Base-by-base conservation (phyloP, 2,113 vertebrate species). In the Helogale parvula region DNA sequence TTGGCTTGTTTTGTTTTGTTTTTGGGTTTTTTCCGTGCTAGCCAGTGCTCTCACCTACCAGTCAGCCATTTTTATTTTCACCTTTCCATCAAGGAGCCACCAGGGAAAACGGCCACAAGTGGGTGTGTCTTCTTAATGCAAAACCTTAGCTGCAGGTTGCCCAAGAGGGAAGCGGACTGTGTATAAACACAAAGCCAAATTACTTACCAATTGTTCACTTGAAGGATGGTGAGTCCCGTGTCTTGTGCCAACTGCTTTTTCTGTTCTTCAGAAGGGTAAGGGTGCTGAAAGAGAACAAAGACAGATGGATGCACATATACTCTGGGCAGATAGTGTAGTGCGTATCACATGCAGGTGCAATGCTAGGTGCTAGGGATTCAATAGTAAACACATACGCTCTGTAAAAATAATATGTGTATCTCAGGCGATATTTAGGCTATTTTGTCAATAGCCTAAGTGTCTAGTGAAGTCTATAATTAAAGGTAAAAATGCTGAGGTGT, bases 211-310 rank as follows among this genome's bases (percentile, higher is more conserved):
- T 99, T 99, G 99, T 99, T 99, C 99, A 99, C 99, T 99, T 99
- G 99, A 99, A 99, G 99, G 99, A 99, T 99, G 98, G 99, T 99
- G 98, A 99, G 99, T 97, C 99, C 99, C 14, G 99, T 99, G 99
- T 99, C 99, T 99, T 99, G 99, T 98, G 99, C 99, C 99, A 99
- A 99, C 98, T 99, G 99, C 98, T 99, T 99, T 99, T 99, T 99
- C 99, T 99, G 99, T 99, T 99, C 99, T 99, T 99, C 99, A 98
- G 99, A 99, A 92, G 99, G 99, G 99, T 99, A 99, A 80, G 99
- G 99, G 98, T 99, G 99, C 99, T 99, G 98, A 52, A 98, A 98
- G 97, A 99, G 86, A 98, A 97, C 93, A 98, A 98, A 77, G 80
- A 79, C 2, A 54, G 33, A 47, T 90, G 69, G 63, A 11, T n/a